Evolutionary conservation across 2,113 vertebrate genomes (phyloP), one percentile per base, ranked within the genome.

Genomic region (Amblyornis subalaris): DNA sequence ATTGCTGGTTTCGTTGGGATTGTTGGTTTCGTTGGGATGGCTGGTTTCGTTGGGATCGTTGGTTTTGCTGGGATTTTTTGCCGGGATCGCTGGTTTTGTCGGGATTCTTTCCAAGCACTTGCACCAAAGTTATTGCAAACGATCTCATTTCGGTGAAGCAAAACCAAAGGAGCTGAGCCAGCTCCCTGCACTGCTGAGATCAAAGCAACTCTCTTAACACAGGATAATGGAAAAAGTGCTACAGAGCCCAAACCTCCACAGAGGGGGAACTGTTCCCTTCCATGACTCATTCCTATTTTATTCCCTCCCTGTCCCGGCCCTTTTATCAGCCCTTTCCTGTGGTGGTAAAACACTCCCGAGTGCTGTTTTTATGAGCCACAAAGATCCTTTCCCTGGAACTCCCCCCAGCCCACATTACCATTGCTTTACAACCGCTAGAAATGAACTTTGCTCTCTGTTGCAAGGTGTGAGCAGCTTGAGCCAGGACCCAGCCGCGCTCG

Each of bases 291-390:
- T 88, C 54, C 23, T 79, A 29, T 7, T 57, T 69, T 61, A 82
- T 83, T 95, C 61, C 22, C 85, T 76, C 88, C 83, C 71, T 48
- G 70, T 24, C 74, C 44, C 81, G 45, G 91, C 58, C 79, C 64
- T 13, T 91, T 83, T 65, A 53, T 53, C 90, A 90, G 35, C 31
- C 31, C 45, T 65, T 38, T 60, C 38, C 72, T 45, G 11, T 8
- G 64, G n/a, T 58, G 85, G 15, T 60, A 62, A 85, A 96, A 85
- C 38, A 70, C 88, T 61, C 72, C 16, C 5, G 3, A 88, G 86
- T n/a, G 36, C 42, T 31, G 16, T 82, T 94, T 83, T 85, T 73
- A 88, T 57, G 60, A 93, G 90, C 85, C 73, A 9, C 62, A 75
- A 42, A 76, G 81, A 76, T 88, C 45, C 13, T 36, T 44, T 45